Conservation (phyloP, 2,888 invertebrate genomes). For the Oligia fasciuncula region DNA sequence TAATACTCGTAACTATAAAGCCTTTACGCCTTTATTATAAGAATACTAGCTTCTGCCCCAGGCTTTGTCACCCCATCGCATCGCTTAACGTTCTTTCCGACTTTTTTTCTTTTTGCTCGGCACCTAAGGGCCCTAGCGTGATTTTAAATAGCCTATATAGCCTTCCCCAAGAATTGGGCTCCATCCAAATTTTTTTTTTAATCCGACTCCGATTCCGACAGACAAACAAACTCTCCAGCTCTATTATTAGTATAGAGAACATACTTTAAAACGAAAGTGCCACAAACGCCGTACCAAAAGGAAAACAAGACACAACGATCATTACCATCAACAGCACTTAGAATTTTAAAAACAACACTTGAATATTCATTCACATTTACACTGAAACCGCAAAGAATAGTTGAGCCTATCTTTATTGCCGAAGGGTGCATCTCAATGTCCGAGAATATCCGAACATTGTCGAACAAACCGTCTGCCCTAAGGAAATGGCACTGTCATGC, state of each 20-base stretch:
- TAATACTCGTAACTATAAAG: constrained; percentile 37
- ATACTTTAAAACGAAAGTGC: constrained; percentile 2
- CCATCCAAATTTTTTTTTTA: background rate
- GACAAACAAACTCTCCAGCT: background rate
- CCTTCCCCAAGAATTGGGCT: background rate
- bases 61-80: background rate
- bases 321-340: constrained; percentile 55
- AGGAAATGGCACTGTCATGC: constrained; percentile 81
- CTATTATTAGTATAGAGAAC: background rate
- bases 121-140: background rate
- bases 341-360: constrained; percentile 63
- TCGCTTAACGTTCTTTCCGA: background rate
- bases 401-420: constrained; percentile 75
- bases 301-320: constrained; percentile 31
- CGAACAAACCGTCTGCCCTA: constrained; percentile 64
- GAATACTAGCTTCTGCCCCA: background rate
- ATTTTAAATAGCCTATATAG: background rate
- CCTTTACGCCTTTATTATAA: constrained; percentile 27
- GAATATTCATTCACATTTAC: constrained; percentile 80
- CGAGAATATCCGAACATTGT: constrained; percentile 49
- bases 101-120: background rate
- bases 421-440: constrained; percentile 81
- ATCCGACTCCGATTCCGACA: background rate
- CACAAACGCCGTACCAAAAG: constrained; percentile 15
- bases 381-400: constrained; percentile 59